Conservation (phyloP, 2,113 vertebrate species). For the Brienomyrus brachyistius region DNA sequence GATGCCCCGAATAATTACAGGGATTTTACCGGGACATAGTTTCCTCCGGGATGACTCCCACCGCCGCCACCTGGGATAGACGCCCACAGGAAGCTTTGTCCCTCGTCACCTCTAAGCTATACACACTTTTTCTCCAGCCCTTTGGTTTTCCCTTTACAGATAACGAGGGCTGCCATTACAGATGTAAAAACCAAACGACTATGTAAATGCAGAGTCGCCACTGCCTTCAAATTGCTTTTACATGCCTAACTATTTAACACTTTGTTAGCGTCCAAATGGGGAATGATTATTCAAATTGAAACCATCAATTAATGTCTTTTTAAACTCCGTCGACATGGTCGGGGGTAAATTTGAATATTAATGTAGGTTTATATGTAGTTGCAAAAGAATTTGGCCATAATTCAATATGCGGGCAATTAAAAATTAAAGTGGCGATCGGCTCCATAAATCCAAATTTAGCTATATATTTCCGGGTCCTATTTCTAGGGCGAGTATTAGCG, state of each 20-base stretch:
- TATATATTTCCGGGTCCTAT: neutral
- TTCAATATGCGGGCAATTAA: neutral
- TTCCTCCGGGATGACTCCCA: conserved; percentile 59
- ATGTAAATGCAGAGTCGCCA: neutral
- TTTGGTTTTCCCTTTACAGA: neutral
- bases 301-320: neutral
- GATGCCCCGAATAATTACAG: conserved; percentile 58
- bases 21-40: conserved; percentile 54
- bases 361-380: neutral
- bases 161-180: neutral
- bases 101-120: neutral
- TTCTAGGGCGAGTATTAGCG: neutral
- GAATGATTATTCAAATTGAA: neutral
- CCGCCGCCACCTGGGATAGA: conserved; percentile 28
- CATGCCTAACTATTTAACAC: neutral
- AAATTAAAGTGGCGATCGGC: neutral
- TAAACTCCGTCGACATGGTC: neutral
- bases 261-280: neutral
- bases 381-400: neutral
- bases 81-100: neutral
- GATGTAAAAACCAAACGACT: neutral
- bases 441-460: neutral
- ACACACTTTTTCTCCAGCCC: neutral
- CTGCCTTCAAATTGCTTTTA: neutral
- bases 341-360: neutral